Evolutionary conservation across 2,113 vertebrate genomes (phyloP).

Genomic region (Thunnus thynnus): DNA sequence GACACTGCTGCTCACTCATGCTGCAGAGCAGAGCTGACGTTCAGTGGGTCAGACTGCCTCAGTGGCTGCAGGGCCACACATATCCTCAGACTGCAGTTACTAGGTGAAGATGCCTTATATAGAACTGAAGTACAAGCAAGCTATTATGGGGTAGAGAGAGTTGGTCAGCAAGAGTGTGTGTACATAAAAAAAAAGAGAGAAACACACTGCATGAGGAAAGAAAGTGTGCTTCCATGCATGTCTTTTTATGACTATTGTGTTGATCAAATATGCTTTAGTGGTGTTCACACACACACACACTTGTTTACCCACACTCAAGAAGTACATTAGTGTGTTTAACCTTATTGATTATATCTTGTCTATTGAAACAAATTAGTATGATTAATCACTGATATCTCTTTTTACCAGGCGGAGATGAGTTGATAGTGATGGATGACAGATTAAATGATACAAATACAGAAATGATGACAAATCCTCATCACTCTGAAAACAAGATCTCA

Average conservation of each 20-base stretch:
- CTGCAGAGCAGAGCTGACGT: conserved; percentile 45
- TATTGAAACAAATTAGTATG: conserved; percentile 57
- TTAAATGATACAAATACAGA: conserved; percentile 40
- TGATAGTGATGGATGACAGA: conserved; percentile 69
- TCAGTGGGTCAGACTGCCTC: conserved; percentile 33
- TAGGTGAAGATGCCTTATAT: conserved; percentile 40
- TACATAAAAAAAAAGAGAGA: neutral
- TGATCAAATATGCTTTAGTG: conserved; percentile 12
- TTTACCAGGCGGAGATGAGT: conserved; percentile 65
- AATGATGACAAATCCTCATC: too few relatives aligned
- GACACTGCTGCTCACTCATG: conserved; percentile 20
- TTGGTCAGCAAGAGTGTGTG: neutral
- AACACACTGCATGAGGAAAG: neutral
- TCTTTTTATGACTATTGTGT: conserved; percentile 18
- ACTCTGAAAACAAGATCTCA: too few relatives aligned
- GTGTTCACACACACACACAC: conserved; percentile 26
- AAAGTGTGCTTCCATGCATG: neutral
- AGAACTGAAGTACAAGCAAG: conserved; percentile 23
- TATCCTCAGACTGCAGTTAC: conserved; percentile 48
- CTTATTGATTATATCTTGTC: conserved; percentile 69
- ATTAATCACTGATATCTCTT: conserved; percentile 71
- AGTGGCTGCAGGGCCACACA: conserved; percentile 24
- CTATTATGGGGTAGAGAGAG: neutral
- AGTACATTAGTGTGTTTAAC: conserved; percentile 72
- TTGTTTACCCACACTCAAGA: conserved; percentile 66